A percentile compares a stretch with the other conserved stretches of the same genome.
phyloP scores from a whole-genome alignment of 2,113 vertebrate genomes.

The Turnix velox region DNA sequence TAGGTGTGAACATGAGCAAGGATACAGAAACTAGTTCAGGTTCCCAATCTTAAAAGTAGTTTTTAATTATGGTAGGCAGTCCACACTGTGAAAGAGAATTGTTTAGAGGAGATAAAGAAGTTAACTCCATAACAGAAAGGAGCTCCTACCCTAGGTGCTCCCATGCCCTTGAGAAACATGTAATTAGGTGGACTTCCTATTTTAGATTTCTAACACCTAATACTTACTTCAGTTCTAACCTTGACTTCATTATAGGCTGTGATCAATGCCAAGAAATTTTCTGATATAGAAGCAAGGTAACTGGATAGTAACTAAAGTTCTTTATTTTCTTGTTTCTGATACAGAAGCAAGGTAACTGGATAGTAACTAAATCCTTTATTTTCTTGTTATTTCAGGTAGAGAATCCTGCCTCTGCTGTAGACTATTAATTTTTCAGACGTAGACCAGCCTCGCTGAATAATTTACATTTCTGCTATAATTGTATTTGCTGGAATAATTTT shows the following conservation, averaged over 20 bases:
- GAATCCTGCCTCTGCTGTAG: background rate
- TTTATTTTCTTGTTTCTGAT: background rate
- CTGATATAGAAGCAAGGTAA: background rate
- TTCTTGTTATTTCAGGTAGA: background rate
- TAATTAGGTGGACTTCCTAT: background rate
- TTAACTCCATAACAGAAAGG: background rate
- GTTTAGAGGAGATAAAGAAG: background rate
- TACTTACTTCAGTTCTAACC: background rate
- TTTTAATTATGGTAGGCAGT: background rate
- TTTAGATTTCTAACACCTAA: background rate
- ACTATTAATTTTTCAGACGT: background rate
- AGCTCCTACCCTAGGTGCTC: background rate
- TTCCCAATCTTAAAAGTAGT: background rate
- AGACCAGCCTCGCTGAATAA: background rate
- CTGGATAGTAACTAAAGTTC: background rate
- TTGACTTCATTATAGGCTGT: background rate
- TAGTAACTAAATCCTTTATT: background rate
- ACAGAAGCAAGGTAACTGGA: background rate
- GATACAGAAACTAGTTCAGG: background rate
- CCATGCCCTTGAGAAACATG: background rate
- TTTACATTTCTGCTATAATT: background rate
- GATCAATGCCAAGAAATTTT: background rate
- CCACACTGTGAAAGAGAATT: background rate
- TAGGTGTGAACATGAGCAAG: background rate
- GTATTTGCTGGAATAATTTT: background rate